Conservation (phyloP, 2,797 vertebrate genomes). For the Hybognathus amarus region DNA sequence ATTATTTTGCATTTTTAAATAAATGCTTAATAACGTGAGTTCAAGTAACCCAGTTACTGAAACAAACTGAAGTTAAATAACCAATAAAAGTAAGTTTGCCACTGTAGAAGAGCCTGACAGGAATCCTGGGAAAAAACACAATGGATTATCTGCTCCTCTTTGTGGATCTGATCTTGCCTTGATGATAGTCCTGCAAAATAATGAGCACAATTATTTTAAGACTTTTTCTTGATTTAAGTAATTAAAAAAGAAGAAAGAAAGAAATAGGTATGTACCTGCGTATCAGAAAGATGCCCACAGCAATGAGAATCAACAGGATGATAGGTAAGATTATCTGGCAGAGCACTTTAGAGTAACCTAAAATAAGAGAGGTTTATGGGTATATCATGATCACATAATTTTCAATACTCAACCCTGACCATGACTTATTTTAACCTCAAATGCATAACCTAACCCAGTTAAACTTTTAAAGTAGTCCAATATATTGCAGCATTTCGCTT, state of each 20-base stretch:
- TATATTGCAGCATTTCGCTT: not conserved
- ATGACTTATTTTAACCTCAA: not conserved
- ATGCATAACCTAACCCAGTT: not conserved
- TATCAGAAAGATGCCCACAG: conserved; percentile 33
- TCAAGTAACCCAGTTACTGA: not conserved
- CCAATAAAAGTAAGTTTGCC: conserved; percentile 30
- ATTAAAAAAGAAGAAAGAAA: not conserved
- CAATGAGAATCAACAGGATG: conserved; percentile 45
- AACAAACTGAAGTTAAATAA: conserved; percentile 35
- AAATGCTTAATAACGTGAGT: not conserved
- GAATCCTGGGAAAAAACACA: conserved; percentile 7
- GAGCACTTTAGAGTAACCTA: conserved; percentile 22
- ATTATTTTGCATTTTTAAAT: not conserved
- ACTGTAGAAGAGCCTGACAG: conserved; percentile 17
- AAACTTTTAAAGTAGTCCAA: not conserved
- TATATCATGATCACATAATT: not conserved
- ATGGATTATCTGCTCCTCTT: not conserved
- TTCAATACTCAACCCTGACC: not conserved
- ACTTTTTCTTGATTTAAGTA: not conserved
- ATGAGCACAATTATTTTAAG: not conserved
- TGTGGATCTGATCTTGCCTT: conserved; percentile 34
- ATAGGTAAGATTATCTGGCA: not conserved
- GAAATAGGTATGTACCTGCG: conserved; percentile 63
- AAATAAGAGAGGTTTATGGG: not conserved
- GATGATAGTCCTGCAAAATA: conserved; percentile 13